phyloP scores from a whole-genome alignment of 2,888 invertebrate genomes.

The Lithophane leautieri region DNA sequence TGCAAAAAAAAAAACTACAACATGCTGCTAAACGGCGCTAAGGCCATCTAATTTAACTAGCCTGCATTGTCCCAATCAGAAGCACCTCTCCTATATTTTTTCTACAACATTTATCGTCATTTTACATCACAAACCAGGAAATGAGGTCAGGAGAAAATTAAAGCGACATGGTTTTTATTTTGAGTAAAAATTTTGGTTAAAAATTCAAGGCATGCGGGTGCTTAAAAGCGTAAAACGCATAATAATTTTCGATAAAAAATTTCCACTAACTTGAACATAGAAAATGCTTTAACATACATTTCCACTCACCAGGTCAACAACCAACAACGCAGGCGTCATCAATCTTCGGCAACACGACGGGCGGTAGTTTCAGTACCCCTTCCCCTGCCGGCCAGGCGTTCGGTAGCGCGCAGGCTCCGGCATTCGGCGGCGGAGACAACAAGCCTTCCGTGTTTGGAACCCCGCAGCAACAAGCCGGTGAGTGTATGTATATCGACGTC shows the following conservation, averaged over 20 bases:
- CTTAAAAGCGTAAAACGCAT: not conserved
- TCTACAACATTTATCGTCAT: not conserved
- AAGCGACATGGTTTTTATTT: not conserved
- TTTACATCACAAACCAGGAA: not conserved
- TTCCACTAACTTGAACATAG: not conserved
- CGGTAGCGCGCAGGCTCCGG: constrained; percentile 74
- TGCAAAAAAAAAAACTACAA: not conserved
- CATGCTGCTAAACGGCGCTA: not conserved
- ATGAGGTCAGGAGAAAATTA: not conserved
- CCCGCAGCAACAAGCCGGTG: constrained; percentile 78
- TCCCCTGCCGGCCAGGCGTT: constrained; percentile 76
- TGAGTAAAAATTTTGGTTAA: too few relatives aligned
- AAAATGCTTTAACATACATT: not conserved
- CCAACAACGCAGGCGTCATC: constrained; percentile 81
- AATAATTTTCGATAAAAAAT: not conserved
- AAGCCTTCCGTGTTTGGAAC: constrained; percentile 81
- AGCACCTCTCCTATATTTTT: not conserved
- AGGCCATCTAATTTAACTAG: not conserved
- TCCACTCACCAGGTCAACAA: constrained; percentile 76
- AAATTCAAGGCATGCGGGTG: not conserved
- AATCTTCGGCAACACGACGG: constrained; percentile 79
- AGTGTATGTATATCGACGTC: constrained; percentile 42
- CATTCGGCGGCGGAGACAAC: constrained; percentile 74
- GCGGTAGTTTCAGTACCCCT: constrained; percentile 83
- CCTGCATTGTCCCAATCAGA: not conserved